phyloP scores from a whole-genome alignment of 2,797 vertebrate species.

The Takifugu ocellatus region DNA sequence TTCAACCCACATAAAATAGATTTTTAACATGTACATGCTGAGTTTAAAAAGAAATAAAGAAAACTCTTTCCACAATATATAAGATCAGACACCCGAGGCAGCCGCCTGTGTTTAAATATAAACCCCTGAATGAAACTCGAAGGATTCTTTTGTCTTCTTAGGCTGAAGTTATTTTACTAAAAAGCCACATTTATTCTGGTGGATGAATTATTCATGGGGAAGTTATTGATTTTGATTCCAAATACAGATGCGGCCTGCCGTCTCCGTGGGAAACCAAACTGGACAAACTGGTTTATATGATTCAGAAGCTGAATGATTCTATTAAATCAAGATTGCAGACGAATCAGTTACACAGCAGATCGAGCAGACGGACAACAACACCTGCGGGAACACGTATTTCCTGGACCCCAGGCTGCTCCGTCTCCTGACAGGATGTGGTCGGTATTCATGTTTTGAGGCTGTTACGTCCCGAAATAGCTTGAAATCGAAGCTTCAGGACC shows the following conservation, averaged over 20 bases:
- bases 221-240: conserved; percentile 43
- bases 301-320: conserved; percentile 36
- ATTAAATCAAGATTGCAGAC: conserved; percentile 38
- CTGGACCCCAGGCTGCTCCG: background rate
- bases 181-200: conserved; percentile 21
- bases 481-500: conserved; percentile 2
- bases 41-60: too few species aligned
- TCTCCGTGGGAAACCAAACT: conserved; percentile 27
- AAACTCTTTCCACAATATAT: too few species aligned
- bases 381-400: conserved; percentile 30
- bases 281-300: conserved; percentile 27
- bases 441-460: background rate
- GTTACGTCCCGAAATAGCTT: background rate
- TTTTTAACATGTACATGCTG: too few species aligned
- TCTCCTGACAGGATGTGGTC: background rate
- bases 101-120: background rate
- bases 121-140: background rate
- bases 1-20: too few species aligned
- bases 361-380: conserved; percentile 39
- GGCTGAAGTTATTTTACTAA: conserved; percentile 43
- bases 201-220: conserved; percentile 54
- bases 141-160: background rate
- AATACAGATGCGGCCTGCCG: conserved; percentile 17
- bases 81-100: background rate
- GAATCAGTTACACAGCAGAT: conserved; percentile 31